Percentiles rank a stretch among this genome's conserved stretches.
Conservation (phyloP, 2,888 invertebrate species). For the Zaprionus lineosus region DNA sequence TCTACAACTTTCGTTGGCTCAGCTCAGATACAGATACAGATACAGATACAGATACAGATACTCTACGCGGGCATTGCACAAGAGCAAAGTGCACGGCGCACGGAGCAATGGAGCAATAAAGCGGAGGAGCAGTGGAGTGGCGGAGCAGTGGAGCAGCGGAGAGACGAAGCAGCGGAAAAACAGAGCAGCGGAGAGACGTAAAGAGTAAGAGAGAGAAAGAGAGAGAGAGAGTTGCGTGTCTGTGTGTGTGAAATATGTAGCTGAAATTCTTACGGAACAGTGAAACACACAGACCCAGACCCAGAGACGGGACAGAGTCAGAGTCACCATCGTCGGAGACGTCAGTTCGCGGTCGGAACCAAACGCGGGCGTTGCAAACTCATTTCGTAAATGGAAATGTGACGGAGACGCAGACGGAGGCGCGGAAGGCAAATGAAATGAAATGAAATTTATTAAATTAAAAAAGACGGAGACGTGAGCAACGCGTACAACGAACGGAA, state of each 20-base stretch:
- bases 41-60: slow-evolving; percentile 29
- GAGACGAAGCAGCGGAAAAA: slow-evolving; percentile 22
- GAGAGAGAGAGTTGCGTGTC: no score
- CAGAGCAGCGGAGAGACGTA: background rate
- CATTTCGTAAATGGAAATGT: slow-evolving; percentile 66
- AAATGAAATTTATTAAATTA: slow-evolving; percentile 75
- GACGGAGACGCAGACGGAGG: slow-evolving; percentile 49
- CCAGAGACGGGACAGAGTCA: slow-evolving; percentile 54
- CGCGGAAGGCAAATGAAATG: slow-evolving; percentile 54
- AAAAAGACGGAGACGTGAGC: slow-evolving; percentile 59
- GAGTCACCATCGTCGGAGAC: slow-evolving; percentile 35
- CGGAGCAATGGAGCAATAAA: slow-evolving; percentile 31
- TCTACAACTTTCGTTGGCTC: slow-evolving; percentile 66
- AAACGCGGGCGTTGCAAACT: slow-evolving; percentile 57
- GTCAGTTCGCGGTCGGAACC: slow-evolving; percentile 33
- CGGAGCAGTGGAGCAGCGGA: slow-evolving; percentile 7
- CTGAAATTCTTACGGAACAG: slow-evolving; percentile 47
- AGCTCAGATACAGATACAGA: slow-evolving; percentile 27
- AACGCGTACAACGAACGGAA: slow-evolving; percentile 67
- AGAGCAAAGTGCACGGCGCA: slow-evolving; percentile 73
- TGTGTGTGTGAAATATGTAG: slow-evolving; percentile 28
- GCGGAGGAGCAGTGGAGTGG: slow-evolving; percentile 20
- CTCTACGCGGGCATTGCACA: slow-evolving; percentile 49
- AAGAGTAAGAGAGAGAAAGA: background rate
- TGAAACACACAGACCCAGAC: slow-evolving; percentile 56